Conservation (phyloP, 2,888 invertebrate genomes). For the Agrotis clavis region DNA sequence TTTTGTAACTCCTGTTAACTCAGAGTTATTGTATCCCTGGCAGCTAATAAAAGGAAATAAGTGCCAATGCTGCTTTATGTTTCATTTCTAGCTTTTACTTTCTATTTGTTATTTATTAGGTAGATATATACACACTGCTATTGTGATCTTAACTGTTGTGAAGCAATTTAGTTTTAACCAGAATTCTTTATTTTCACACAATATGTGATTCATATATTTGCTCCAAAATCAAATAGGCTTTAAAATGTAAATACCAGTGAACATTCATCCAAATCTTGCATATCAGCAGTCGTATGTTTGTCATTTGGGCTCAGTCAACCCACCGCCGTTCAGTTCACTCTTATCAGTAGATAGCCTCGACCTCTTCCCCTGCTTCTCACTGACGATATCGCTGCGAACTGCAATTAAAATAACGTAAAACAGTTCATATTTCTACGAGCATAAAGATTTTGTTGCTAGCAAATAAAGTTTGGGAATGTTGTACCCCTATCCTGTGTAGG, state of each 20-base stretch:
- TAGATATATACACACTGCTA: conserved; percentile 11
- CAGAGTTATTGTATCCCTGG: conserved; percentile 51
- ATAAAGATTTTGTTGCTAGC: conserved; percentile 54
- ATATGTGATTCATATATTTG: not conserved
- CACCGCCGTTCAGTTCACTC: conserved; percentile 74
- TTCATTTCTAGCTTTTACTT: conserved; percentile 58
- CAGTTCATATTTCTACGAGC: conserved; percentile 62
- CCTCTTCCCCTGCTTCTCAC: conserved; percentile 83
- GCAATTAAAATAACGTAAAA: conserved; percentile 49
- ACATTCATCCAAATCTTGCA: conserved; percentile 58
- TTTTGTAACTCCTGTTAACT: conserved; percentile 64
- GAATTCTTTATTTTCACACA: not conserved
- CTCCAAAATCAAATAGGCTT: conserved; percentile 17
- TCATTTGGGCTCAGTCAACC: conserved; percentile 80
- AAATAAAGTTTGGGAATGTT: conserved; percentile 67
- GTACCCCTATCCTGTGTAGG: conserved; percentile 76
- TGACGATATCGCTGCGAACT: conserved; percentile 62
- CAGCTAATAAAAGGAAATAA: conserved; percentile 55
- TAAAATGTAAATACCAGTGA: conserved; percentile 49
- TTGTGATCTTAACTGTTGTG: conserved; percentile 6
- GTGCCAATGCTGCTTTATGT: conserved; percentile 47
- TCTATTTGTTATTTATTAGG: conserved; percentile 45
- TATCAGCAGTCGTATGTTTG: conserved; percentile 69
- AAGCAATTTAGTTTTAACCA: not conserved
- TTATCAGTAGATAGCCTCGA: conserved; percentile 88